These are phyloP conservation scores for Coreius guichenoti DNA, from an alignment of 2,797 vertebrate genomes.

Conservation along the genomic window DNA sequence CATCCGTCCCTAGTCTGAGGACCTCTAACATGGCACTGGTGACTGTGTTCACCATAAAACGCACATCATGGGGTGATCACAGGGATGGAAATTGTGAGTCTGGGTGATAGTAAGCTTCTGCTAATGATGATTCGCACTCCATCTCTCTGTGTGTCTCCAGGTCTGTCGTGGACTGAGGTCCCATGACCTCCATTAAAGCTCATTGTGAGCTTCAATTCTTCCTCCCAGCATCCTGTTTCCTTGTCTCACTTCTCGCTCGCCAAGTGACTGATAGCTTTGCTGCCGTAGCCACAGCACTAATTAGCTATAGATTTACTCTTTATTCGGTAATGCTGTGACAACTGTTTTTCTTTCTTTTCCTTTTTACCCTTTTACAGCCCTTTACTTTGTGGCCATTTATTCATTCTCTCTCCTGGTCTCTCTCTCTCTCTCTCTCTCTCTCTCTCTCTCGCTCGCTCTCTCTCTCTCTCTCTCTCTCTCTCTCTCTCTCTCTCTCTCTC, in stretches of 20 bases:
- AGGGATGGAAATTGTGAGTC: slow-evolving; percentile 32
- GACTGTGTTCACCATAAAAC: slow-evolving; percentile 44
- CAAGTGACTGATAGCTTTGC: slow-evolving; percentile 39
- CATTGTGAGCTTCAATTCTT: slow-evolving; percentile 32
- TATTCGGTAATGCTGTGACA: slow-evolving; percentile 41
- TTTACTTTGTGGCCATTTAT: slow-evolving; percentile 11
- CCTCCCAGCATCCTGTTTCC: slow-evolving; percentile 24
- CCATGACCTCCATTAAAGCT: slow-evolving; percentile 51
- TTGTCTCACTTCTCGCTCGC: slow-evolving; percentile 26
- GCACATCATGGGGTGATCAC: slow-evolving; percentile 41
- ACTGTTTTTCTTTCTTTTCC: slow-evolving; percentile 5
- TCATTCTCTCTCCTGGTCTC: neutral
- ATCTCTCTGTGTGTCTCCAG: slow-evolving; percentile 19
- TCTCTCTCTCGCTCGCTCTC: slow-evolving; percentile 6
- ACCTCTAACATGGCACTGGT: slow-evolving; percentile 36
- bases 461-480: neutral
- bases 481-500: slow-evolving; percentile 4
- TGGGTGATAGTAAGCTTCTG: slow-evolving; percentile 24
- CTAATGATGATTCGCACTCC: slow-evolving; percentile 42
- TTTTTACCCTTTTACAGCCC: slow-evolving; percentile 11
- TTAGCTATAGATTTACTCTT: slow-evolving; percentile 51
- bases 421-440: neutral
- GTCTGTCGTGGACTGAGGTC: slow-evolving; percentile 28
- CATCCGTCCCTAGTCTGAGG: slow-evolving; percentile 42
- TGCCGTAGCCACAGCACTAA: slow-evolving; percentile 35